Evolutionary conservation across 2,797 vertebrate species (phyloP).

Genomic region (Rhyacichthys aspro): DNA sequence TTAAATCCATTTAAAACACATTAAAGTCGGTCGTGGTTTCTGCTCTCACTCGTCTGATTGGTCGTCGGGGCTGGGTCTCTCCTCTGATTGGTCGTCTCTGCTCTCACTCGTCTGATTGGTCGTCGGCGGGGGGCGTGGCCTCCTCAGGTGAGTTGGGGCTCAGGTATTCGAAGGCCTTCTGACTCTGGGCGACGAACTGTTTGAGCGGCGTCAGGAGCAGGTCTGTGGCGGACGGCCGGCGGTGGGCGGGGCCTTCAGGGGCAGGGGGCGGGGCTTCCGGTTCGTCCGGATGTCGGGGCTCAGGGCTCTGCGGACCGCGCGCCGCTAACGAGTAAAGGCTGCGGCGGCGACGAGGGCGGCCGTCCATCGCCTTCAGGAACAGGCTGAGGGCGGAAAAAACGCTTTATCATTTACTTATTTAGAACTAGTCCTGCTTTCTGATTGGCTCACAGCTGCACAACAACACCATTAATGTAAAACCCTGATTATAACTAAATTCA

Average conservation of each 20-base stretch:
- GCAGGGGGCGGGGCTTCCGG: conserved; percentile 15
- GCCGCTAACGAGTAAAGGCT: conserved; percentile 52
- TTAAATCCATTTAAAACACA: no score
- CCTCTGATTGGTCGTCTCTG: no score
- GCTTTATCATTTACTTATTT: no score
- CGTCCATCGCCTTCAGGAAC: conserved; percentile 75
- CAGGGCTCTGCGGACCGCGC: conserved; percentile 15
- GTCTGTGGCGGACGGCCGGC: conserved; percentile 63
- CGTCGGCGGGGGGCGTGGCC: no score
- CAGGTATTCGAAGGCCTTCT: conserved; percentile 77
- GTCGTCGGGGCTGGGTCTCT: no score
- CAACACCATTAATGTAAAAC: no score
- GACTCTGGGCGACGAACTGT: conserved; percentile 76
- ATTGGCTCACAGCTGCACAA: no score
- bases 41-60: no score
- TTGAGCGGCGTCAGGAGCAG: conserved; percentile 70
- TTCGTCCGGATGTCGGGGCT: conserved; percentile 30
- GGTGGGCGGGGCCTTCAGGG: conserved; percentile 12
- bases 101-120: no score
- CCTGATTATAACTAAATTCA: no score
- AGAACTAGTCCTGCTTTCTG: no score
- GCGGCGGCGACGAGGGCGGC: conserved; percentile 65
- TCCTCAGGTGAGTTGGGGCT: conserved; percentile 50
- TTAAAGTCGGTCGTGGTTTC: no score
- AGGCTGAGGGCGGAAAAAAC: conserved; percentile 38